Evolutionary conservation across 2,113 vertebrate genomes (phyloP), one percentile per base, ranked within the genome.

Genomic region (Nothocercus nigrocapillus): DNA sequence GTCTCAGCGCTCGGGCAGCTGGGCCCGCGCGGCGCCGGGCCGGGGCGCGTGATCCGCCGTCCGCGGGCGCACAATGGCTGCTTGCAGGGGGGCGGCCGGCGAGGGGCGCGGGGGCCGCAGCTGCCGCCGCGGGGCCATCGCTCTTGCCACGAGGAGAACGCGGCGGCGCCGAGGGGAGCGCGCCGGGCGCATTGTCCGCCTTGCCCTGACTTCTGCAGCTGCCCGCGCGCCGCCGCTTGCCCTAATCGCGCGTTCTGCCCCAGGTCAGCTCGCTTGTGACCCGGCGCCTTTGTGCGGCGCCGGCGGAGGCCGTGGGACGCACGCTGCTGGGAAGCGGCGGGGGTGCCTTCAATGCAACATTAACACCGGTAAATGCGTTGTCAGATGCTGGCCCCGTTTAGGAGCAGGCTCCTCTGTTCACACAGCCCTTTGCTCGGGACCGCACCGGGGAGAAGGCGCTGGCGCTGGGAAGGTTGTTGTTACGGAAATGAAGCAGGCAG

Each of bases 261-360:
- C 95, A 96, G 98, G 98, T 98, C 98, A 98, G 92, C 96, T 98
- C 97, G 98, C 98, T 98, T 98, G 97, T 98, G 98, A 98, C 98
- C 98, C 93, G 32, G 47, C 67, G 82, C 97, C 94, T 98, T 98
- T 97, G 97, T 98, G 49, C 49, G 49, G 19, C 47, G 47, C 47
- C 47, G 8, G 47, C 19, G 47, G 47, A 49, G 49, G 49, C 49
- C 49, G 49, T 24, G 49, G 49, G 49, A 19, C 49, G 21, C 49
- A 22, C 49, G 21, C 49, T 11, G 49, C 49, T 49, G 97, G 96
- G 98, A 96, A 97, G 97, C 97, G 97, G 97, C 98, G 95, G 98
- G 97, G 96, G 97, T 88, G 95, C 97, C 36, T 98, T 97, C 97
- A 97, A 95, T 88, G 96, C 95, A 83, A 97, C 96, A 96, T 97